Percentiles rank a stretch among this genome's conserved stretches.
phyloP scores from a whole-genome alignment of 2,888 invertebrate species.

The Strigamia maritima region DNA sequence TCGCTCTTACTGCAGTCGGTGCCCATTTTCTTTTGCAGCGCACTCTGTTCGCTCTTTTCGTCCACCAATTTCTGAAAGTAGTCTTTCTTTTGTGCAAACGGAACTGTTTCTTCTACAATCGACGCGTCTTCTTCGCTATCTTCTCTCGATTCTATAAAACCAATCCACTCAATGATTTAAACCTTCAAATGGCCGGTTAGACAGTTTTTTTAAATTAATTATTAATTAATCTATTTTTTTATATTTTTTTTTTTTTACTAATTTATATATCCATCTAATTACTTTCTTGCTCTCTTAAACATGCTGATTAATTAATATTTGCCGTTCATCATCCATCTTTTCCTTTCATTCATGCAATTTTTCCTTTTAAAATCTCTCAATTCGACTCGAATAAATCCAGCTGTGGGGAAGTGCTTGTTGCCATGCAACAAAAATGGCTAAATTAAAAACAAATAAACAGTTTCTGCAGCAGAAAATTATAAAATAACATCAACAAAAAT shows the following conservation, averaged over 20 bases:
- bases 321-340: background rate
- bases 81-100: constrained; percentile 42
- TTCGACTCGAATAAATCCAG: background rate
- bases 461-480: constrained; percentile 29
- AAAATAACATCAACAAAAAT: background rate
- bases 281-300: background rate
- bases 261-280: too few relatives aligned
- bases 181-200: background rate
- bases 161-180: background rate
- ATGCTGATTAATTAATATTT: background rate
- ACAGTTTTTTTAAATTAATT: background rate
- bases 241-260: background rate
- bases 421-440: constrained; percentile 36
- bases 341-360: background rate
- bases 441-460: constrained; percentile 25
- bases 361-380: background rate
- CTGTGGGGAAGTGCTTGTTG: constrained; percentile 31
- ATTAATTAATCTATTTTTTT: background rate
- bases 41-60: constrained; percentile 13
- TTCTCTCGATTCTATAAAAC: constrained; percentile 35
- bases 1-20: constrained; percentile 12
- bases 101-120: constrained; percentile 55
- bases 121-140: constrained; percentile 47
- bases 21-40: constrained; percentile 31
- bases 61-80: constrained; percentile 42